Base-by-base conservation (phyloP, 2,797 vertebrate genomes). In the Australoheros facetus region DNA sequence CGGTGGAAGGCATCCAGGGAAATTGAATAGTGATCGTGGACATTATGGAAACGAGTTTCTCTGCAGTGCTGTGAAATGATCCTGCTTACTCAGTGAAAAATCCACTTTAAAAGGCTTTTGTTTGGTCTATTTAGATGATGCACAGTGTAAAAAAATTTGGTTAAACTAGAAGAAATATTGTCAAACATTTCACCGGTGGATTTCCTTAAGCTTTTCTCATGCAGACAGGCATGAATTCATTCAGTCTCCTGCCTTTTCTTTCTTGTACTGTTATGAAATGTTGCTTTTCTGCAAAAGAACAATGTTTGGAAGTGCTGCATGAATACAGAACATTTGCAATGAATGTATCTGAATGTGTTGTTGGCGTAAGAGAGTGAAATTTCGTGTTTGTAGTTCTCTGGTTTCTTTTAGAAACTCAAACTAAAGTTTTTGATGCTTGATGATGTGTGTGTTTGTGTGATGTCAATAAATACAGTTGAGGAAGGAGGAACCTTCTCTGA, bases 231-330 rank as follows among this genome's bases (percentile, higher is more conserved):
- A 0, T 76, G 42, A 77, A 56, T 45, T 72, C 51, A 10, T 42
- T 83, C 54, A 74, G 78, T 30, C 30, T n/a, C 56, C 88, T 93
- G 91, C 90, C 90, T 92, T 90, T 80, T 84, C 80, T 74, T 42
- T 64, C 69, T 53, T 54, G 28, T 75, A 11, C 69, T 80, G 12
- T 78, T 45, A 42, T 51, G 56, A 77, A 56, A 71, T 42, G 32
- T 85, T 86, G 73, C 66, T 78, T 23, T 69, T 37, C 56, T 88
- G 71, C 13, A 57, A 5, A 70, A 71, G 26, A 84, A 82, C 45
- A 39, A 59, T 7, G 85, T 77, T 54, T 84, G 55, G 71, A 79
- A 72, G 54, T 77, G 53, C 30, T 74, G 30, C 4, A 11, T 88
- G 73, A 80, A 79, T 75, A 5, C 60, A 75, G 45, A 80, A 66